These are phyloP conservation scores for Aurelia aurita complex sp. Pacific DNA, from an alignment of 30 jellyfish, hydroid and myxozoan genomes.

Conservation along the genomic window DNA sequence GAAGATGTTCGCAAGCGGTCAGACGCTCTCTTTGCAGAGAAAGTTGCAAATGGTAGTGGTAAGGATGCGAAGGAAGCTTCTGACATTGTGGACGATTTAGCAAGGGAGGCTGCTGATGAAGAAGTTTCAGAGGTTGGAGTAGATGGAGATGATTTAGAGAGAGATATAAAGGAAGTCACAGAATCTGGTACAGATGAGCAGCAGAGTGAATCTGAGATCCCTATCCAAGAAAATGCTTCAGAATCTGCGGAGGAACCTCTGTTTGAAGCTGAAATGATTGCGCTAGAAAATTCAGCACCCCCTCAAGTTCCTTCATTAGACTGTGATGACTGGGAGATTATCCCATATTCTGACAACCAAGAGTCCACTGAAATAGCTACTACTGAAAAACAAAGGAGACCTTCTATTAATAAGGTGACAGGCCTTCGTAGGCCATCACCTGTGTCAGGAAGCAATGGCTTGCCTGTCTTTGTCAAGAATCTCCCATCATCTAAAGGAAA, in stretches of 20 bases:
- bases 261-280: background rate
- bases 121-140: background rate
- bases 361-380: too few relatives aligned
- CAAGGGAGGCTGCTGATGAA: background rate
- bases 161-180: background rate
- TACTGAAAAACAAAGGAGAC: background rate
- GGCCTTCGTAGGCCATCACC: constrained; percentile 4
- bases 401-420: background rate
- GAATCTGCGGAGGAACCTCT: background rate
- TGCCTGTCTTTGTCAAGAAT: constrained; percentile 8
- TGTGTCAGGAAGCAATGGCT: constrained; percentile 1
- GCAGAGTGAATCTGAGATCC: background rate
- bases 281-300: background rate
- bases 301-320: too few relatives aligned
- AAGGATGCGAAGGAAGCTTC: too few relatives aligned
- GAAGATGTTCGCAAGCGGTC: too few relatives aligned
- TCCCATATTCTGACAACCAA: too few relatives aligned
- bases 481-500: background rate
- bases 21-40: too few relatives aligned
- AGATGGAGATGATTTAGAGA: background rate
- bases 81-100: background rate
- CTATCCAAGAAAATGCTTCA: background rate
- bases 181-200: background rate
- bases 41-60: too few relatives aligned
- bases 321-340: too few relatives aligned